A percentile compares a stretch with the other conserved stretches of the same genome.
Evolutionary conservation across 2,888 invertebrate genomes (phyloP).

Genomic region (Standfussiana lucernea): DNA sequence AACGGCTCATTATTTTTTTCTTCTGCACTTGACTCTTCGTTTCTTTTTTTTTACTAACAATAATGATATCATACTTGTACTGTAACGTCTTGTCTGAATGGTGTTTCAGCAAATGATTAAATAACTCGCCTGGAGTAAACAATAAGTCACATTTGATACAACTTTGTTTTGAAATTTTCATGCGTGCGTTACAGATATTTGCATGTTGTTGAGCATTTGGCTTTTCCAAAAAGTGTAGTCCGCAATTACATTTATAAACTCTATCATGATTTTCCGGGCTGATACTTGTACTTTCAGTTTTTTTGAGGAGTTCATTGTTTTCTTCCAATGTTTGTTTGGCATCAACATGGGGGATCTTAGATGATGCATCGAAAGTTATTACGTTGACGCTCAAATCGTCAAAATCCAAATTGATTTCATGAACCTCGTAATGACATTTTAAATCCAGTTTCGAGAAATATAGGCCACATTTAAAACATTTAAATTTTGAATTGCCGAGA

Average conservation of each 20-base stretch:
- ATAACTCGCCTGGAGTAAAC: slow-evolving; percentile 80
- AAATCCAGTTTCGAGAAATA: slow-evolving; percentile 74
- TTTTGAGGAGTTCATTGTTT: background rate
- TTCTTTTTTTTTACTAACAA: slow-evolving; percentile 55
- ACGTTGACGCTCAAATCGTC: slow-evolving; percentile 75
- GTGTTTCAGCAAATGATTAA: slow-evolving; percentile 80
- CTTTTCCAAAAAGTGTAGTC: slow-evolving; percentile 78
- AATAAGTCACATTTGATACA: slow-evolving; percentile 82
- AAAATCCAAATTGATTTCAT: slow-evolving; percentile 76
- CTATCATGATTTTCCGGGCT: slow-evolving; percentile 59
- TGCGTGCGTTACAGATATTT: slow-evolving; percentile 70
- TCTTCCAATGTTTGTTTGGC: slow-evolving; percentile 4
- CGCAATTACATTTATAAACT: slow-evolving; percentile 82
- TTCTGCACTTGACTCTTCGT: background rate
- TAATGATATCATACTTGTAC: slow-evolving; percentile 75
- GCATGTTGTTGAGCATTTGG: slow-evolving; percentile 72
- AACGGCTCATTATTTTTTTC: background rate
- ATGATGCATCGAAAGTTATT: slow-evolving; percentile 65
- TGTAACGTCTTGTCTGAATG: slow-evolving; percentile 77
- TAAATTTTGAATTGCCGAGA: slow-evolving; percentile 67
- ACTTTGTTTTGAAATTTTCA: slow-evolving; percentile 74
- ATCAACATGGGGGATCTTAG: background rate
- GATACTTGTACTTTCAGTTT: background rate
- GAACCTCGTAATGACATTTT: slow-evolving; percentile 74
- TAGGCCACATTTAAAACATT: slow-evolving; percentile 78